Base-by-base conservation (phyloP, 2,888 invertebrate species). In the Acrocyrtus sp. region DNA sequence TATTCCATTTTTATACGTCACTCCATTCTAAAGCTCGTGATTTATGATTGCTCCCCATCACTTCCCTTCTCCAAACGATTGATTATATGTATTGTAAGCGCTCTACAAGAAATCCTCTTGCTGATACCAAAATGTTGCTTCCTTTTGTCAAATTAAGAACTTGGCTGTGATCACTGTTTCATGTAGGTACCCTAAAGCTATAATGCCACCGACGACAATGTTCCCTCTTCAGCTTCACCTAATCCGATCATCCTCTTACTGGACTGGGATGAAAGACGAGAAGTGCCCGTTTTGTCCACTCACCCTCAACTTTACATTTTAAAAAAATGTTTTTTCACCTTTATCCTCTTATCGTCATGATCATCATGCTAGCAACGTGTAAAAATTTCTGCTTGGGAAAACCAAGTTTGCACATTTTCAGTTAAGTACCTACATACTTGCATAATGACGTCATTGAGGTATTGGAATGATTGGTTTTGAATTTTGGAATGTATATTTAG, bases 11-110 rank as follows among this genome's bases (percentile, higher is more conserved):
- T 67, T 67, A 50, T 41, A 51, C 50, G 67, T 58, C 58, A 67
- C 12, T 50, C 26, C 50, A 56, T n/a, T 43, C 68, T 62, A 70
- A n/a, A 70, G 62, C 70, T 34, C 45, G 61, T 70, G 70, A 70
- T 70, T 70, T 70, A 70, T 62, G 56, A 70, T 39, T 34, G 61
- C 29, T 45, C n/a, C 21, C 43, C 27, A 26, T 51, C 51, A n/a
- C 54, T 63, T 47, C 53, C 53, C 26, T 39, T 54, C 45, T 57
- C 12, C 10, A 26, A 26, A 50, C 22, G 47, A 65, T 62, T 43
- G 62, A 62, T 61, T 61, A 27, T 50, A 22, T 39, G 15, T 21
- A 21, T 47, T 19, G 17, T 47, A n/a, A n/a, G n/a, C n/a, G n/a
- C n/a, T n/a, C n/a, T n/a, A n/a, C n/a, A n/a, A n/a, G n/a, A n/a